Base-by-base conservation (phyloP, 2,888 invertebrate species). In the Cephus nigrinus region DNA sequence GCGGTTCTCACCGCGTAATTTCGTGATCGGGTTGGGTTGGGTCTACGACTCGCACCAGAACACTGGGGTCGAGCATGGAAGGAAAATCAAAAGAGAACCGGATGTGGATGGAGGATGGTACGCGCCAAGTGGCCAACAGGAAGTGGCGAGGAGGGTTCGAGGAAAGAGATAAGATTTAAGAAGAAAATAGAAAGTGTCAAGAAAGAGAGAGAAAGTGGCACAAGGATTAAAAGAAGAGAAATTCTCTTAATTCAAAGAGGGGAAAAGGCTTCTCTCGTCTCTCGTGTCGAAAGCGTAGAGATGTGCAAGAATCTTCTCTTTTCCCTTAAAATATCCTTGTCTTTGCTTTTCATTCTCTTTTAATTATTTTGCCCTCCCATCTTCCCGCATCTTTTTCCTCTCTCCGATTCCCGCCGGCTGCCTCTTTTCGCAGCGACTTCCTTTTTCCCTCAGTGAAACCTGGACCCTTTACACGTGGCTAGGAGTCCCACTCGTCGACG, bases 41-140 rank as follows among this genome's bases (percentile, higher is more conserved):
- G 40, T 40, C 15, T 2, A 15, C 15, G 5, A 40, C 15, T 40
- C 40, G 40, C 40, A 40, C 0, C 5, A 40, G 71, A 68, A 74
- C 33, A 73, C 33, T 74, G 68, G 73, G 69, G 69, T 40, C 33
- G 11, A 36, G 55, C 35, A 76, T 73, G 75, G 71, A 78, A 69
- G 74, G 77, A 73, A 69, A 79, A 80, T 76, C 81, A 83, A 85
- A 84, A 81, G 83, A 82, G 81, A 83, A 76, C 79, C 68, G 71
- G 79, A 75, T 68, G n/a, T 74, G 75, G 40, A 68, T 33, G 68
- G 68, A n/a, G 75, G 75, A 77, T 31, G 69, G 78, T 76, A 33
- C 75, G 74, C 69, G 69, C 31, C 32, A 68, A n/a, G 35, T 68
- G 68, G 33, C 36, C 15, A 12, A 35, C 15, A 32, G 33, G 31